Conservation (phyloP, 2,888 invertebrate genomes). For the Cantharis rufa region DNA sequence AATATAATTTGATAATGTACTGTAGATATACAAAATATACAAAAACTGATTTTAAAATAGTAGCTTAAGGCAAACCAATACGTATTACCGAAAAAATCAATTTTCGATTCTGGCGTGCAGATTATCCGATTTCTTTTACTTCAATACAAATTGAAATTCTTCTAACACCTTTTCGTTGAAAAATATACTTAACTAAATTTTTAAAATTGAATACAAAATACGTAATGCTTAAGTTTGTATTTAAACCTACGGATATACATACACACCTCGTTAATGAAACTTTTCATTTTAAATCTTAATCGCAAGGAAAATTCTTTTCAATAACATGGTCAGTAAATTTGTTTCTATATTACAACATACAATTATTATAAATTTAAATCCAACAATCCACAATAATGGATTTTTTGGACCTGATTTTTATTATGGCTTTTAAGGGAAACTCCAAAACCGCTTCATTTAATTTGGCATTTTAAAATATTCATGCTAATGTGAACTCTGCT, state of each 20-base stretch:
- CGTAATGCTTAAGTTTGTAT: neutral
- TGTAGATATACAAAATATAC: neutral
- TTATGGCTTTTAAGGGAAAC: neutral
- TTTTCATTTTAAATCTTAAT: neutral
- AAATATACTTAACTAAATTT: neutral
- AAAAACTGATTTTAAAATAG: slow-evolving; percentile 1
- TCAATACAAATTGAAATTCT: slow-evolving; percentile 10
- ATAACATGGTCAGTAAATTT: too few relatives aligned
- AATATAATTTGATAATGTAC: neutral
- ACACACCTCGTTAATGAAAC: neutral
- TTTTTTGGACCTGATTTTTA: neutral
- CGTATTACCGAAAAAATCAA: slow-evolving; percentile 8
- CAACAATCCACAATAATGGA: too few relatives aligned
- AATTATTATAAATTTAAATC: too few relatives aligned
- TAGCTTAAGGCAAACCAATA: neutral
- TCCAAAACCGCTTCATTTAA: neutral
- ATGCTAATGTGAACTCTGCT: neutral
- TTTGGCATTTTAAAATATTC: neutral
- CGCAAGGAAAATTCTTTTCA: too few relatives aligned
- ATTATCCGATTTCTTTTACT: slow-evolving; percentile 10
- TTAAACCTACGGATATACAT: neutral
- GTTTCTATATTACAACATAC: neutral
- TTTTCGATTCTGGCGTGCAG: slow-evolving; percentile 2
- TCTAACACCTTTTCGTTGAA: neutral
- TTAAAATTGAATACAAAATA: neutral